Evolutionary conservation across 2,797 vertebrate species (phyloP), one percentile per base, ranked within the genome.

Genomic region (Cheirogaleus major): DNA sequence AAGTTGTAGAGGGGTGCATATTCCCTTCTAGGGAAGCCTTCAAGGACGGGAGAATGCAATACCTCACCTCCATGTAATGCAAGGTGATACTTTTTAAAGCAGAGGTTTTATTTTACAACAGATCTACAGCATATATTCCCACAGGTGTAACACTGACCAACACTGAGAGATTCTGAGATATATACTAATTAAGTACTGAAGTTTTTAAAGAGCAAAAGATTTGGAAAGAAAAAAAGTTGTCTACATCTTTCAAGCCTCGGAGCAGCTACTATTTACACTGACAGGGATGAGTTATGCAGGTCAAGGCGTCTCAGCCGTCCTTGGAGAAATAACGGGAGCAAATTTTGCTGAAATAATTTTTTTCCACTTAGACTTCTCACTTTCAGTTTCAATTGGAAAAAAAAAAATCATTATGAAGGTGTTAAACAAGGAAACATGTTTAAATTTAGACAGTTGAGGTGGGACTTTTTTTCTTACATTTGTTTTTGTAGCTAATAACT

Each of bases 21-120:
- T 90, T 86, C 11, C 48, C n/a, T 76, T 95, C 23, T 8, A 83
- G 78, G 80, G 89, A 83, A 76, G 32, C 80, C 80, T 43, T 14
- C 41, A 72, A 65, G 76, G 45, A 59, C 79, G 63, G 38, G 59
- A 79, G 91, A 96, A 89, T 0, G 61, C n/a, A 69, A 89, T 82
- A 79, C 86, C 38, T 93, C 57, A 32, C 86, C 45, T 82, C 89
- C 82, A 30, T 23, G 73, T 43, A 65, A 69, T 78, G 89, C 91
- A 95, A 98, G 90, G 89, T 5, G 92, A 97, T 95, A 83, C 92
- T 95, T 87, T 82, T 88, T 83, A 41, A 93, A 75, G 75, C 25
- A 80, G 32, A 79, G 95, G 95, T 97, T 97, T 97, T 97, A 89
- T 89, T 95, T 97, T 97, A 96, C 97, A 95, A 30, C 55, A 61